These are phyloP conservation scores for Monoplex corrugatus DNA, from an alignment of 2,888 invertebrate species.

Conservation along the genomic window DNA sequence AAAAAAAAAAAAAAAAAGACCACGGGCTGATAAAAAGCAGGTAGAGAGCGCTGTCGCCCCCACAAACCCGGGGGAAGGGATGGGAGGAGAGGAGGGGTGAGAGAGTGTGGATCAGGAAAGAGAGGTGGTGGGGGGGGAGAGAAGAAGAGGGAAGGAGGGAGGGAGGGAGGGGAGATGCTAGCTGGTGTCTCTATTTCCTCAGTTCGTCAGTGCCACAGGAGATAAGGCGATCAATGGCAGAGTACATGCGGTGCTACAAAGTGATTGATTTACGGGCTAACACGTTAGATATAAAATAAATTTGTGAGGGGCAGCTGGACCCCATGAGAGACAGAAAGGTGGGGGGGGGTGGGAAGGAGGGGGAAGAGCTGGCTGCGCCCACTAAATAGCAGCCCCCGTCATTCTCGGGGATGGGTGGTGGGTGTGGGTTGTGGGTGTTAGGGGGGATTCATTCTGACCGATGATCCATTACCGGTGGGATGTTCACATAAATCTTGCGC, in stretches of 20 bases:
- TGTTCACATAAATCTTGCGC: slow-evolving; percentile 60
- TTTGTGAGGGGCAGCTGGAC: slow-evolving; percentile 59
- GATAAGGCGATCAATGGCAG: slow-evolving; percentile 55
- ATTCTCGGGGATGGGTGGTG: no score
- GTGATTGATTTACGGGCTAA: slow-evolving; percentile 60
- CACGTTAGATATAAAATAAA: slow-evolving; percentile 63
- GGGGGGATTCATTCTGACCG: slow-evolving; percentile 63
- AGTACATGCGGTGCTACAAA: slow-evolving; percentile 50
- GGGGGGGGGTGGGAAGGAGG: neutral
- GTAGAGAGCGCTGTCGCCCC: no score
- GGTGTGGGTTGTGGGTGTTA: no score
- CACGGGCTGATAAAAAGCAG: slow-evolving; percentile 38
- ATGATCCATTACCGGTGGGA: slow-evolving; percentile 64
- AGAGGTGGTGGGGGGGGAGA: neutral
- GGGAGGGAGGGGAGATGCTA: slow-evolving; percentile 40
- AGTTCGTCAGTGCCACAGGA: slow-evolving; percentile 48
- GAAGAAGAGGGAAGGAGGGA: neutral
- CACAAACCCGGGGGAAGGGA: no score
- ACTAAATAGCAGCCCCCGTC: slow-evolving; percentile 63
- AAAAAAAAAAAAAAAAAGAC: neutral
- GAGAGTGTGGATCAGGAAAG: neutral
- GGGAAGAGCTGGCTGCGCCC: slow-evolving; percentile 10
- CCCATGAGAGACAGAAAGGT: neutral
- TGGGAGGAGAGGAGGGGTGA: no score
- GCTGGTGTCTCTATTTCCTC: slow-evolving; percentile 46